Evolutionary conservation across 2,888 invertebrate species (phyloP).

Genomic region (Habroteleia sp.): DNA sequence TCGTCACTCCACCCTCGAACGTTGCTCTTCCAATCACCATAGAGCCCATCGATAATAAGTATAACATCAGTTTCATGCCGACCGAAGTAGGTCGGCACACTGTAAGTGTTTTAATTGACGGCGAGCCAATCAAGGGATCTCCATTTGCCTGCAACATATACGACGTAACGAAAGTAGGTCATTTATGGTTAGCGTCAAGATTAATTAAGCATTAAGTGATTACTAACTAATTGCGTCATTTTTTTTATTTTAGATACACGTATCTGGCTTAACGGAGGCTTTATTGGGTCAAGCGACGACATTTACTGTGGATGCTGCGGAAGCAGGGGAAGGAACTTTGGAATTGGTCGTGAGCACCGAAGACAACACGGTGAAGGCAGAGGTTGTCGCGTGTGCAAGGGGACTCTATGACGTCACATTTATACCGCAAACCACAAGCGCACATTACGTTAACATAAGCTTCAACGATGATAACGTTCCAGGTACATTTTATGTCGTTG

Average conservation of each 20-base stretch:
- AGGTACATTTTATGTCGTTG: conserved; percentile 72
- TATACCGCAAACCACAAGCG: conserved; percentile 92
- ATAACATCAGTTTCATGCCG: conserved; percentile 90
- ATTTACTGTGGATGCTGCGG: conserved; percentile 96
- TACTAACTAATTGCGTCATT: too few relatives aligned
- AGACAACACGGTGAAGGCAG: conserved; percentile 93
- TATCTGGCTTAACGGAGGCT: conserved; percentile 78
- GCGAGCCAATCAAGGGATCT: conserved; percentile 92
- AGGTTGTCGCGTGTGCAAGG: conserved; percentile 93
- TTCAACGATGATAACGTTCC: conserved; percentile 96
- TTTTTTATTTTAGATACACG: conserved; percentile 71
- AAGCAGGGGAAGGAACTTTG: conserved; percentile 96
- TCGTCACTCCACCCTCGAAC: conserved; percentile 92
- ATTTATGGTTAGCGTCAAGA: too few relatives aligned
- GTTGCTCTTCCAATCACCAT: conserved; percentile 89
- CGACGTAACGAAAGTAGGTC: conserved; percentile 89
- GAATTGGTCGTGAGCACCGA: conserved; percentile 95
- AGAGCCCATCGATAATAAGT: conserved; percentile 84
- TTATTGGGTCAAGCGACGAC: conserved; percentile 91
- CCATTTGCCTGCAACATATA: conserved; percentile 97
- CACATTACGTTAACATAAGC: conserved; percentile 95
- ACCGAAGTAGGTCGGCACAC: conserved; percentile 93
- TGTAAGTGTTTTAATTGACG: conserved; percentile 90
- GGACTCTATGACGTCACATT: conserved; percentile 96
- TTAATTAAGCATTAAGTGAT: too few relatives aligned